These are phyloP conservation scores for Entelurus aequoreus DNA, from an alignment of 2,113 vertebrate species.

Conservation along the genomic window DNA sequence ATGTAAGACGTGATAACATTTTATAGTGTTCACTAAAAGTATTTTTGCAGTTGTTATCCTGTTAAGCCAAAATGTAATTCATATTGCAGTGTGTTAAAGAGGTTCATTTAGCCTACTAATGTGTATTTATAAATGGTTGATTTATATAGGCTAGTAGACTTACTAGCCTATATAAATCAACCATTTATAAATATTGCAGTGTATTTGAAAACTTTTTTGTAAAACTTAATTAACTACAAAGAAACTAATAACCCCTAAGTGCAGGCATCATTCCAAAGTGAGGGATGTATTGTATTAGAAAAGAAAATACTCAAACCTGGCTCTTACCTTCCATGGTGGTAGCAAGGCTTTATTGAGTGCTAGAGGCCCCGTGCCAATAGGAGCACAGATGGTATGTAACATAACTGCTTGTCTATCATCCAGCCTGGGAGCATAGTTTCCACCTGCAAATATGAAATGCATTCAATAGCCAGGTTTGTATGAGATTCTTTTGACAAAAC, in stretches of 20 bases:
- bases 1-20: background rate
- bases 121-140: too few relatives aligned
- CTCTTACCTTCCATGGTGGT: slow-evolving; percentile 6
- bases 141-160: too few relatives aligned
- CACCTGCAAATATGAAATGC: slow-evolving; percentile 2
- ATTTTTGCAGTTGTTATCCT: background rate
- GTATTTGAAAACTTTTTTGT: background rate
- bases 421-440: slow-evolving; percentile 12
- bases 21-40: background rate
- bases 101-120: too few relatives aligned
- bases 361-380: slow-evolving; percentile 31
- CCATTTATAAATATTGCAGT: background rate
- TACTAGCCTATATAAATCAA: too few relatives aligned
- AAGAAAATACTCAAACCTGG: slow-evolving; percentile 13
- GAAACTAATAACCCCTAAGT: slow-evolving; percentile 8
- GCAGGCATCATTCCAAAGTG: slow-evolving; percentile 25
- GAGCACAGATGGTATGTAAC: slow-evolving; percentile 44
- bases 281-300: slow-evolving; percentile 14
- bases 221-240: background rate
- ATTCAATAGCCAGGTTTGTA: slow-evolving; percentile 17
- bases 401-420: slow-evolving; percentile 32
- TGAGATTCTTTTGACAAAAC: slow-evolving; percentile 23
- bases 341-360: slow-evolving; percentile 23
- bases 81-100: background rate
- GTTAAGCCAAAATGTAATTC: background rate